Percentiles rank a stretch among this genome's conserved stretches.
Conservation (phyloP, 1,140 invertebrate genomes). For the Listronotus oregonensis region DNA sequence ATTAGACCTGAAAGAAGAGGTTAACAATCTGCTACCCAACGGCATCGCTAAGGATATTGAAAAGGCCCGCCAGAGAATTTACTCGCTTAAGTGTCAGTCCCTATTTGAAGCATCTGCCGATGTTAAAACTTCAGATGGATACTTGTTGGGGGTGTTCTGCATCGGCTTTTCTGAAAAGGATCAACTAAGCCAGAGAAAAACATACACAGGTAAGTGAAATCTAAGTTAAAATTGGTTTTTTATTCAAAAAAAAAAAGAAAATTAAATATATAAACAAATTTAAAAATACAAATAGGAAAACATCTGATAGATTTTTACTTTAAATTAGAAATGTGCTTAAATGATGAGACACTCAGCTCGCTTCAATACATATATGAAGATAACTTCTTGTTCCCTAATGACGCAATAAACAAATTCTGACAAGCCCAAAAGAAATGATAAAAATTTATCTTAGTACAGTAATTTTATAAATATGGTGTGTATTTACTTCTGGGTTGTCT, state of each 20-base stretch:
- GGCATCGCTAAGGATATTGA: slow-evolving; percentile 99
- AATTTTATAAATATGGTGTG: no score
- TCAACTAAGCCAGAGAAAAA: slow-evolving; percentile 84
- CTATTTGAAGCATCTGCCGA: slow-evolving; percentile 96
- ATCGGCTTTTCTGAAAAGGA: slow-evolving; percentile 99
- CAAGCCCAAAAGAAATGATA: no score
- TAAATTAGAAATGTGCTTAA: no score
- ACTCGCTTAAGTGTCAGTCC: slow-evolving; percentile 93
- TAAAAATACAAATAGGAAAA: no score
- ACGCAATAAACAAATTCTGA: no score
- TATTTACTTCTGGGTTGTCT: neutral
- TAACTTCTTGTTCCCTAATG: slow-evolving; percentile 51
- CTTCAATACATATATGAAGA: slow-evolving; percentile 59
- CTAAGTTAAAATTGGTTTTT: no score
- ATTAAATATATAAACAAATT: no score
- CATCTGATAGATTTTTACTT: no score
- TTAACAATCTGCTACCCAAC: slow-evolving; percentile 95
- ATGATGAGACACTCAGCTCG: slow-evolving; percentile 56
- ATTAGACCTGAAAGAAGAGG: slow-evolving; percentile 91
- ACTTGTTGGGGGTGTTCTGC: slow-evolving; percentile 94
- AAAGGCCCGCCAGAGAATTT: slow-evolving; percentile 94
- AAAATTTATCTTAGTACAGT: no score
- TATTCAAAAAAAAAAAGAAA: no score
- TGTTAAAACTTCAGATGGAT: slow-evolving; percentile 98
- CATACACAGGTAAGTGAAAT: slow-evolving; percentile 88